Percentiles rank a stretch among this genome's conserved stretches.
Evolutionary conservation across 2,113 vertebrate genomes (phyloP).

Genomic region (Myiopsitta monachus): DNA sequence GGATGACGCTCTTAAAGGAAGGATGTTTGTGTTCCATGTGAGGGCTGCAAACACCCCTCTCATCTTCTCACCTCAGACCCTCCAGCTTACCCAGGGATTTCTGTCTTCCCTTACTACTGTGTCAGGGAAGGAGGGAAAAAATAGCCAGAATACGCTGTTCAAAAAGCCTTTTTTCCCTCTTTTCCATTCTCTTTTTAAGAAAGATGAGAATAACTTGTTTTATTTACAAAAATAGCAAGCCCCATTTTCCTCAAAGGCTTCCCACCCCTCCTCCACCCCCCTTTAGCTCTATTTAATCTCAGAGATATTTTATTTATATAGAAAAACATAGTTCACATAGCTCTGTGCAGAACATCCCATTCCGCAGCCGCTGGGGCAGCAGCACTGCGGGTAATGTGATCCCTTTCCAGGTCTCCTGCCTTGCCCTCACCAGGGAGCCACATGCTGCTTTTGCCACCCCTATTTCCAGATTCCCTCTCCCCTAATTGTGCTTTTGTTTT

Average conservation of each 20-base stretch:
- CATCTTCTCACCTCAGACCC: neutral
- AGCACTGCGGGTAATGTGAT: accelerated
- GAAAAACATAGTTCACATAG: neutral
- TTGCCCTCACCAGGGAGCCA: accelerated
- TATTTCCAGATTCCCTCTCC: neutral
- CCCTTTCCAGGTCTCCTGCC: neutral
- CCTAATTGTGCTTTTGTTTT: neutral
- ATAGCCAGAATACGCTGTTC: accelerated
- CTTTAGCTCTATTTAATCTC: neutral
- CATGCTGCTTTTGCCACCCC: neutral
- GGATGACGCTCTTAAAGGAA: neutral
- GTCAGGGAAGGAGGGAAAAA: neutral
- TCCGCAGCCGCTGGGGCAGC: neutral
- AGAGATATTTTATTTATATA: slow-evolving; percentile 13
- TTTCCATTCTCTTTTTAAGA: neutral
- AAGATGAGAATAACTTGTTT: neutral
- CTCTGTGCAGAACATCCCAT: neutral
- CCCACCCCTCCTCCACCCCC: neutral
- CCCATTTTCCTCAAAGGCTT: neutral
- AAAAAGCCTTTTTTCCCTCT: neutral
- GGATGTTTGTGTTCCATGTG: neutral
- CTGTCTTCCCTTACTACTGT: accelerated
- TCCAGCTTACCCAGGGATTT: neutral
- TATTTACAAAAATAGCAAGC: neutral
- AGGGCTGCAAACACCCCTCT: neutral